Base-by-base conservation (phyloP, 1,140 invertebrate species). In the Meloidogyne hapla region DNA sequence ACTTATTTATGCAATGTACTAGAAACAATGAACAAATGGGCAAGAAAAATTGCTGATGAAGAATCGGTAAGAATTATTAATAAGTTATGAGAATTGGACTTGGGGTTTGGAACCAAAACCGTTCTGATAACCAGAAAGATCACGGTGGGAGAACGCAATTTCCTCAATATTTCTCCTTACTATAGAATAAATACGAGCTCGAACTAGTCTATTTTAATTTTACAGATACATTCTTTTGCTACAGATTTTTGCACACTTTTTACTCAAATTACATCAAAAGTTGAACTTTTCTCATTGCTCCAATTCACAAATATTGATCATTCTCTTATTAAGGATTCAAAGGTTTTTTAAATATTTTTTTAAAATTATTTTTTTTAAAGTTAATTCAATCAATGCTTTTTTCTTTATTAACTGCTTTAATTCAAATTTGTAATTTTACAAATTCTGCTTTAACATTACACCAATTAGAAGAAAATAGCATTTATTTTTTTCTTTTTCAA, bases 251-350 rank as follows among this genome's bases (percentile, higher is more conserved):
- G 48, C n/a, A 56, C 48, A n/a, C 48, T 56, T 56, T 56, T 56
- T n/a, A n/a, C 48, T n/a, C 48, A 56, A n/a, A 56, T 56, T 8
- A 56, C 48, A n/a, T 56, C 18, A n/a, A 56, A n/a, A n/a, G 48
- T n/a, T n/a, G 48, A 56, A 56, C 4, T 56, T 3, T 8, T 56
- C 8, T 56, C 48, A n/a, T n/a, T 56, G 8, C 18, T 56, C n/a
- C 4, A 5, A n/a, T 56, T 5, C 0, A 56, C 48, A n/a, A 56
- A 56, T 56, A n/a, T n/a, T 5, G 48, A n/a, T 23, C 6, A 78
- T 69, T 42, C 15, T 79, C 9, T 40, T 25, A 56, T 65, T 13
- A 26, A 26, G 74, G 45, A 26, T 78, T 23, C 33, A 28, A 48
- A 70, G 48, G 48, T 56, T 56, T 56, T 56, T n/a, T 48, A 12